Percentiles rank a stretch among this genome's conserved stretches.
Evolutionary conservation across 1,140 invertebrate species (phyloP).

Genomic region (Panagrolaimus sp.): DNA sequence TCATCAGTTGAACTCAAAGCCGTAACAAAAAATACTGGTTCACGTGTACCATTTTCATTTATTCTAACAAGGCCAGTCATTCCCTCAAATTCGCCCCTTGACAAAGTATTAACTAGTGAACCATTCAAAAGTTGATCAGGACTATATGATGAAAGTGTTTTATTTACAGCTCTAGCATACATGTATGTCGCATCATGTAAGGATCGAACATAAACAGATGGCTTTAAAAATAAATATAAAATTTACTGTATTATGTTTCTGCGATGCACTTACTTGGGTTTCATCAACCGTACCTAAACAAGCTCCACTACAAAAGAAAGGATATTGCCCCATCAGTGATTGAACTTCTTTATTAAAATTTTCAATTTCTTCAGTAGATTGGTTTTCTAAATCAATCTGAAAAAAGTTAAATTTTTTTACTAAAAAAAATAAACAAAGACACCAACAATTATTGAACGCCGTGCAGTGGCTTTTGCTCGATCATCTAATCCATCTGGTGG

Average conservation of each 20-base stretch:
- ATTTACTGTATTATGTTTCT: not conserved
- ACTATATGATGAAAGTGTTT: constrained; percentile 15
- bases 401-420: too few relatives aligned
- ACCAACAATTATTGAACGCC: constrained; percentile 25
- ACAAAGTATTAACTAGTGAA: constrained; percentile 7
- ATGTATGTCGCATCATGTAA: constrained; percentile 31
- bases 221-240: constrained; percentile 19
- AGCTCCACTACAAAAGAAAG: constrained; percentile 29
- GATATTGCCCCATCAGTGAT: constrained; percentile 23
- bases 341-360: constrained; percentile 27
- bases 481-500: constrained; percentile 29
- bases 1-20: constrained; percentile 19
- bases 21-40: constrained; percentile 30
- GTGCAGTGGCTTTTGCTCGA: constrained; percentile 24
- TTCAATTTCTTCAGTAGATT: constrained; percentile 17
- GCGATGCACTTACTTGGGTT: not conserved
- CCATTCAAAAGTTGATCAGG: constrained; percentile 15
- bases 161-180: constrained; percentile 26
- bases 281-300: constrained; percentile 23
- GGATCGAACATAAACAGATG: constrained; percentile 29
- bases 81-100: constrained; percentile 21
- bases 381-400: constrained; percentile 31
- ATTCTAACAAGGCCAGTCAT: constrained; percentile 31
- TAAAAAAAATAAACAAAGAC: too few relatives aligned
- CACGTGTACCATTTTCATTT: constrained; percentile 30